These are phyloP conservation scores for Drosophila murphyi DNA, from an alignment of 1,140 invertebrate genomes.

Conservation along the genomic window DNA sequence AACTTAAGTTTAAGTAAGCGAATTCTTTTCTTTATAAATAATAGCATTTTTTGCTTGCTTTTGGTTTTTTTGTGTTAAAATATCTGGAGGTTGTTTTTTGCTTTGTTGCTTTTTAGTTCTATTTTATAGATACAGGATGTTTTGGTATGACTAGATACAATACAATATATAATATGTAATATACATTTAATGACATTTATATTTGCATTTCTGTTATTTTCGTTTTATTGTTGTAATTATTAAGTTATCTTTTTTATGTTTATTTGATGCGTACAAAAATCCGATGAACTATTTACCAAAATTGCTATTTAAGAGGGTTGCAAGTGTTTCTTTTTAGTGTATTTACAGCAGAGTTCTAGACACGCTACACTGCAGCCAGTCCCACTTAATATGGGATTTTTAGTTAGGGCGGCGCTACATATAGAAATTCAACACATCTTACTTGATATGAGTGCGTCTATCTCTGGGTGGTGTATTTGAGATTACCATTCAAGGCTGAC, in stretches of 20 bases:
- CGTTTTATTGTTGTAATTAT: conserved; percentile 6
- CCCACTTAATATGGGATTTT: conserved; percentile 32
- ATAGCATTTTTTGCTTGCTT: conserved; percentile 40
- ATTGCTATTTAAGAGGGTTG: conserved; percentile 22
- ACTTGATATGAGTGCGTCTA: conserved; percentile 24
- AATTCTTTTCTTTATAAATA: conserved; percentile 68
- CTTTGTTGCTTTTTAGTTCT: conserved; percentile 39
- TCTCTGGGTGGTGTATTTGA: background rate
- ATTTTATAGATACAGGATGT: conserved; percentile 37
- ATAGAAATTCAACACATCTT: conserved; percentile 16
- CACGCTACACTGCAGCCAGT: conserved; percentile 40
- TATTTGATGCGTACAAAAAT: conserved; percentile 53
- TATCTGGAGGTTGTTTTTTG: conserved; percentile 38
- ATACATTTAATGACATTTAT: conserved; percentile 30
- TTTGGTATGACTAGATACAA: conserved; percentile 38
- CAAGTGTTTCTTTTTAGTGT: conserved; percentile 31
- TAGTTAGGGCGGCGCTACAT: background rate
- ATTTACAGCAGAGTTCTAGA: conserved; percentile 42
- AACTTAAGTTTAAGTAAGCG: conserved; percentile 69
- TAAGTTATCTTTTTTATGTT: conserved; percentile 17
- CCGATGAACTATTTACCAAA: conserved; percentile 39
- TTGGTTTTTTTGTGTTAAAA: conserved; percentile 38
- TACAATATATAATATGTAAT: conserved; percentile 41
- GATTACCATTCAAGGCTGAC: background rate
- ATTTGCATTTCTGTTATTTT: conserved; percentile 4